Base-by-base conservation (phyloP, 2,888 invertebrate genomes). In the Eupsilia transversa region DNA sequence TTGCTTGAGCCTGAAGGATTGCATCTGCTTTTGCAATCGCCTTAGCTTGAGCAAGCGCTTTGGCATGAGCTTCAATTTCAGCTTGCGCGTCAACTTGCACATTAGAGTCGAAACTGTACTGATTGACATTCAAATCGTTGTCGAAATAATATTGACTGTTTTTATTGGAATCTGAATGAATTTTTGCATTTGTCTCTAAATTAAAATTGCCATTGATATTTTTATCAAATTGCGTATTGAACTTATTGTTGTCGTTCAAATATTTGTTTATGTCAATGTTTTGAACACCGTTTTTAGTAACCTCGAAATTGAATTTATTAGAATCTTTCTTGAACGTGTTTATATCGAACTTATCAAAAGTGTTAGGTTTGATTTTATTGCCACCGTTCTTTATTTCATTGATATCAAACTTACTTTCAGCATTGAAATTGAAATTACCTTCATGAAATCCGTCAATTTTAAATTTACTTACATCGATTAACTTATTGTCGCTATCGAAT, bases 321-420 rank as follows among this genome's bases (percentile, higher is more conserved):
- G 17, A 20, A 35, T 35, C 54, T 46, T 59, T 33, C 2, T 75
- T 59, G 9, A 33, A 27, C 12, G 10, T 33, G 10, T 73, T 74
- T 20, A 74, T 17, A 33, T 73, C 74, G 2, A 59, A 49, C 14
- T 74, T 72, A 23, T 57, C 63, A 43, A 75, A 27, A 23, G 41
- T 23, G 20, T 60, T 49, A 43, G 41, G 3, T 17, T 73, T 52
- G 27, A 73, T 43, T 27, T 52, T 33, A 33, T n/a, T 43, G 33
- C 0, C 20, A 33, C 33, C 10, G n/a, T 74, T 74, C 3, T 74
- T 72, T 46, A 74, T 38, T 59, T 49, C 59, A n/a, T 59, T 74
- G 17, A 33, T 20, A 49, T 33, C 38, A 75, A 73, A 74, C 12
- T 61, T 75, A 41, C 3, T 41, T 33, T 35, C 66, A 35, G 52